phyloP scores from a whole-genome alignment of 2,113 vertebrate species.

The Phalacrocorax aristotelis region DNA sequence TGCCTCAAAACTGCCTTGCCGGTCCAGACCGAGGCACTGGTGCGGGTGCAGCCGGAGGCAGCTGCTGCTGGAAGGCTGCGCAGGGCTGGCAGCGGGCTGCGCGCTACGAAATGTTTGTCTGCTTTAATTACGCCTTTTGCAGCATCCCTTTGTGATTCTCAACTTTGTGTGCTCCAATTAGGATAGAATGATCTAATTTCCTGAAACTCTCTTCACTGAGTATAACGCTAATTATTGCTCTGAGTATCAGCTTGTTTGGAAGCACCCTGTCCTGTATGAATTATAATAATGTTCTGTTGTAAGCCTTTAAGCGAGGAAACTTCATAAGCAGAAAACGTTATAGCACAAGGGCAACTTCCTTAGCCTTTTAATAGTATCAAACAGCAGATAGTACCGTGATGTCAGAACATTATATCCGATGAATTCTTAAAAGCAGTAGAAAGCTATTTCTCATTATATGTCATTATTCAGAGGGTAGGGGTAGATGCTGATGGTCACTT shows the following conservation, averaged over 20 bases:
- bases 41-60: not conserved
- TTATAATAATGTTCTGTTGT: not conserved
- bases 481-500: rapidly evolving
- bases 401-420: not conserved
- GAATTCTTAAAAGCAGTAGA: not conserved
- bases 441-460: not conserved
- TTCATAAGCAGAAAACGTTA: not conserved
- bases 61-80: not conserved
- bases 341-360: not conserved
- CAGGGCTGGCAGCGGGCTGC: not conserved
- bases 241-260: not conserved
- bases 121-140: conserved; percentile 1
- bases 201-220: not conserved
- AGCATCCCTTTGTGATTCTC: not conserved
- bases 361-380: not conserved
- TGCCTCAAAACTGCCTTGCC: not conserved
- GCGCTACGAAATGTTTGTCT: not conserved
- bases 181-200: not conserved
- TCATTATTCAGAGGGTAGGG: not conserved
- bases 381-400: not conserved
- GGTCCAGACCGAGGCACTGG: not conserved
- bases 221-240: not conserved
- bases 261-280: not conserved
- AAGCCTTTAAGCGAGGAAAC: not conserved
- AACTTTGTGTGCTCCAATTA: not conserved